phyloP scores from a whole-genome alignment of 1,140 invertebrate species.

The Plectus sambesii region DNA sequence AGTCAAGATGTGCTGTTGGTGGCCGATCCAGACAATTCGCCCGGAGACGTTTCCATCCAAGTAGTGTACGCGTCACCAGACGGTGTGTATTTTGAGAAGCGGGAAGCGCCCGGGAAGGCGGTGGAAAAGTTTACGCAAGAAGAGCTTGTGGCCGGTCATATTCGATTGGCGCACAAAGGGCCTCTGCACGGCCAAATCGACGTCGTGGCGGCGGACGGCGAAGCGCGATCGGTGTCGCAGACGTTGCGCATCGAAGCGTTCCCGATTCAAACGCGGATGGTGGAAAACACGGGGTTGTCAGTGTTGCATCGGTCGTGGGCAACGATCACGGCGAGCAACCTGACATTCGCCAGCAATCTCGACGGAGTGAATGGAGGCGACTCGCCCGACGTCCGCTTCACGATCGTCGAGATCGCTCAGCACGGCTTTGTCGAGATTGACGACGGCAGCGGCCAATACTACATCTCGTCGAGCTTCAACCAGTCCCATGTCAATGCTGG shows the following conservation, averaged over 20 bases:
- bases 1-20: conserved; percentile 23
- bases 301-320: conserved; percentile 28
- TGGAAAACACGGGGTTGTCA: conserved; percentile 29
- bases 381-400: conserved; percentile 25
- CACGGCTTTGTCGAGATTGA: conserved; percentile 41
- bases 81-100: conserved; percentile 11
- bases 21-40: conserved; percentile 29
- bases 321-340: conserved; percentile 31
- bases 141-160: no score
- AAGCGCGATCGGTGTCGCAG: conserved; percentile 8
- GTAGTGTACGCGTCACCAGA: conserved; percentile 6
- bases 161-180: no score
- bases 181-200: conserved; percentile 10
- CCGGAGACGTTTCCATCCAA: conserved; percentile 24
- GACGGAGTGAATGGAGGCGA: no score
- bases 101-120: no score
- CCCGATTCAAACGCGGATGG: conserved; percentile 27
- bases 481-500: conserved; percentile 12
- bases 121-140: no score
- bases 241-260: conserved; percentile 19
- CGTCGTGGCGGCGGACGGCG: conserved; percentile 18
- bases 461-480: conserved; percentile 18
- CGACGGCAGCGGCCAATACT: not conserved
- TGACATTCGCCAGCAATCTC: conserved; percentile 35
- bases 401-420: conserved; percentile 38